Conservation (phyloP, 2,888 invertebrate genomes). For the Stratiomys singularior region DNA sequence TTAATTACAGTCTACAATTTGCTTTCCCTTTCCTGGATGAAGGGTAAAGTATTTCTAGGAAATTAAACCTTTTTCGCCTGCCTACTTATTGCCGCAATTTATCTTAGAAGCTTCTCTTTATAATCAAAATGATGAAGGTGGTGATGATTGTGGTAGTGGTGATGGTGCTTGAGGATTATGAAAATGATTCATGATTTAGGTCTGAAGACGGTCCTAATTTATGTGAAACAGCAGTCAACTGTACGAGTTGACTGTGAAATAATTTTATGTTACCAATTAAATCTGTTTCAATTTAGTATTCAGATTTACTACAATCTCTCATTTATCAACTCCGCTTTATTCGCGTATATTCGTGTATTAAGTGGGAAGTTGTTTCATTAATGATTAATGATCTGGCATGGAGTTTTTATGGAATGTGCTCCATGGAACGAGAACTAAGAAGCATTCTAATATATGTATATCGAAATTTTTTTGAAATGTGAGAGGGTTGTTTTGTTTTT, state of each 20-base stretch:
- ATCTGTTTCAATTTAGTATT: constrained; percentile 39
- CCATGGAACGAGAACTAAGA: too few species aligned
- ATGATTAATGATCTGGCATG: neutral
- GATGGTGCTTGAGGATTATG: neutral
- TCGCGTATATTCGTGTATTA: neutral
- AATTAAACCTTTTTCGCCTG: neutral
- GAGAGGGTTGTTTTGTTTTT: too few species aligned
- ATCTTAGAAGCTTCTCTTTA: constrained; percentile 4
- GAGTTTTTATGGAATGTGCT: too few species aligned
- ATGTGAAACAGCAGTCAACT: constrained; percentile 29
- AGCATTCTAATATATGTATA: too few species aligned
- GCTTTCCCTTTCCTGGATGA: neutral
- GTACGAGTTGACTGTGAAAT: neutral
- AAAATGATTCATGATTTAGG: constrained; percentile 42
- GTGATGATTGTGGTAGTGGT: neutral
- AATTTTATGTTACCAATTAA: constrained; percentile 42
- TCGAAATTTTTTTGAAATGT: too few species aligned
- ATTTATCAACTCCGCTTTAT: constrained; percentile 26
- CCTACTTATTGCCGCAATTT: neutral
- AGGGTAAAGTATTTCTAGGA: neutral
- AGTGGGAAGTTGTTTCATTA: neutral
- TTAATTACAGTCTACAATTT: neutral
- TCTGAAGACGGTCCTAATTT: constrained; percentile 24
- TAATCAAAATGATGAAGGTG: too few species aligned
- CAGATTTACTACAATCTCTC: constrained; percentile 39